Evolutionary conservation across 2,888 invertebrate genomes (phyloP), one percentile per base, ranked within the genome.

Genomic region (Oscheius sp.): DNA sequence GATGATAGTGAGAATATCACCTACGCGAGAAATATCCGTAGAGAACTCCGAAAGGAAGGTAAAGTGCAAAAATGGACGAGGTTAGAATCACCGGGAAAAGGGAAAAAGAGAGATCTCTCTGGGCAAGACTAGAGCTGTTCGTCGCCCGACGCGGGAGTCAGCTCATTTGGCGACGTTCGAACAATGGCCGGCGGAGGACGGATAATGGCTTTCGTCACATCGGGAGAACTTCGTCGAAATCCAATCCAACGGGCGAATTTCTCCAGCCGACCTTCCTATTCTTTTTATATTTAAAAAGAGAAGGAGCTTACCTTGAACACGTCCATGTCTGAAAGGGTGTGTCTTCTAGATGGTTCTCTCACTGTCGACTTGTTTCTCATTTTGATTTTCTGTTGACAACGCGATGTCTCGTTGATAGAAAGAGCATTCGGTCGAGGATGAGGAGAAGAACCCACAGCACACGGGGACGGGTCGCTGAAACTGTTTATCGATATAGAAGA

Each of bases 281-380:
- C 65, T 33, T 12, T 57, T 36, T 57, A 1, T 22, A 5, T 1
- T 24, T 33, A 20, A 17, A 14, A 12, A 41, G 3, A 20, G 14
- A 20, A 12, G 4, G 14, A 41, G 30, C 45, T 8, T 49, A 76
- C 77, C 73, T 77, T 77, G 38, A 77, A 68, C 8, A 72, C 64
- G 41, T 82, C 81, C 45, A 82, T 71, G 66, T 82, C 82, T n/a
- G 72, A 68, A 14, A 81, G 67, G 12, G 82, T 82, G 66, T 82
- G 81, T 33, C 82, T 51, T 33, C 82, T 70, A 8, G 73, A 54
- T 2, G 81, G 78, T 50, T 75, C 75, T 14, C 77, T 67, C 33
- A 38, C 26, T 22, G 67, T 64, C 9, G 68, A 26, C 47, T 74
- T 75, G 8, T 62, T 73, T n/a, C 81, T 67, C 67, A 82, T 71